A percentile compares a stretch with the other conserved stretches of the same genome.
These are phyloP conservation scores for Brachionus asplanchnoidis DNA, from an alignment of 1,140 invertebrate genomes.

Conservation along the genomic window DNA sequence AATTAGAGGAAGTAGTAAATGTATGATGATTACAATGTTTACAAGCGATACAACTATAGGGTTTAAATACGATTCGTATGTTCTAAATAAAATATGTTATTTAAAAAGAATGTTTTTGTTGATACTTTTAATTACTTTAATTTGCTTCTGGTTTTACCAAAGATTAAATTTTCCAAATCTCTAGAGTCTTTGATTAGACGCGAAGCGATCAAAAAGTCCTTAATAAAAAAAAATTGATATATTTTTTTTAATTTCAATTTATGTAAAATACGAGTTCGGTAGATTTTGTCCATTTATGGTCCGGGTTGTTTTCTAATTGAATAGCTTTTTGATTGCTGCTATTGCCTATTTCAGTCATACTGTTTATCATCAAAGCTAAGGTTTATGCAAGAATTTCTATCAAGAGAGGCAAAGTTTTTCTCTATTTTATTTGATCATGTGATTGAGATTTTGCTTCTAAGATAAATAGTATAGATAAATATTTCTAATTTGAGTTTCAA, in stretches of 20 bases:
- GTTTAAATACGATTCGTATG: constrained; percentile 51
- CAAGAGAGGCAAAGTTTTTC: background rate
- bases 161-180: constrained; percentile 55
- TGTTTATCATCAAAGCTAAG: background rate
- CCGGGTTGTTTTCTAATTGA: background rate
- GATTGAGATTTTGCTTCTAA: background rate
- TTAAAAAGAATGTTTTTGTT: background rate
- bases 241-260: background rate
- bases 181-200: constrained; percentile 57
- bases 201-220: constrained; percentile 54
- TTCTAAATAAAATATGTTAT: constrained; percentile 45
- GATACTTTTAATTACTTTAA: constrained; percentile 50
- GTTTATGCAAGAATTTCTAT: background rate
- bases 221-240: constrained; percentile 35
- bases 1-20: constrained; percentile 57
- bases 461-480: background rate
- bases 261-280: background rate
- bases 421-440: background rate
- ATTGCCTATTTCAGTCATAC: background rate
- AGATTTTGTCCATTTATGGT: background rate
- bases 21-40: constrained; percentile 54
- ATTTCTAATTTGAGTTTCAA: background rate
- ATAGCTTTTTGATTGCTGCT: background rate
- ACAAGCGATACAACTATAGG: constrained; percentile 49
- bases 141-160: constrained; percentile 52